phyloP scores from a whole-genome alignment of 2,797 vertebrate species.

The Bradypodion pumilum region DNA sequence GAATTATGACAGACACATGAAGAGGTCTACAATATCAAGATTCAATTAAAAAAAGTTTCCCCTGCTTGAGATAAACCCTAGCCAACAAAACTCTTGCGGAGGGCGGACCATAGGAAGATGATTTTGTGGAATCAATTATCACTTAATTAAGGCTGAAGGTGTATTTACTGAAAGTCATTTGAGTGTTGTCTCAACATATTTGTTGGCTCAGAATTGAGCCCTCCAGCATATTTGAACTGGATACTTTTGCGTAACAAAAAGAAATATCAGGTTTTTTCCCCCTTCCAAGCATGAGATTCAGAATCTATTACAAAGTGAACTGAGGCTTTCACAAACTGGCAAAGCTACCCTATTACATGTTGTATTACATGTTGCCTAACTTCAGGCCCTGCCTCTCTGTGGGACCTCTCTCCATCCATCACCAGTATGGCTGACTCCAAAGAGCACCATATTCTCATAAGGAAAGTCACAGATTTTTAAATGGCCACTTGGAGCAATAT shows the following conservation, averaged over 20 bases:
- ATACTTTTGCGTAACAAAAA: neutral
- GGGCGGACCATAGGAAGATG: neutral
- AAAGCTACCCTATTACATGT: neutral
- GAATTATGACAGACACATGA: neutral
- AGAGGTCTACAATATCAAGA: neutral
- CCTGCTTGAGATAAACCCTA: neutral
- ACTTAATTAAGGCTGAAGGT: neutral
- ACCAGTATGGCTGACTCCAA: neutral
- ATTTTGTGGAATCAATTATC: neutral
- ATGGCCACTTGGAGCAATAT: neutral
- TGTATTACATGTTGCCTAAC: neutral
- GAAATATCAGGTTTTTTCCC: neutral
- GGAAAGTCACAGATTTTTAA: neutral
- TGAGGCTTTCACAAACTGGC: neutral
- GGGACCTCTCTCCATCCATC: neutral
- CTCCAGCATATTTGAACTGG: neutral
- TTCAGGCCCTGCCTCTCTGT: too few relatives aligned
- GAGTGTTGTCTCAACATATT: neutral
- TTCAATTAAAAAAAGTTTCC: neutral
- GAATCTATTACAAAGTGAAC: neutral
- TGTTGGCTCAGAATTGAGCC: neutral
- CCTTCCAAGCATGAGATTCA: neutral
- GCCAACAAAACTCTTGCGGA: neutral
- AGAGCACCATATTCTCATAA: neutral
- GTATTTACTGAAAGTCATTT: neutral